Conservation (phyloP, 2,113 vertebrate genomes). For the Percina caprodes region DNA sequence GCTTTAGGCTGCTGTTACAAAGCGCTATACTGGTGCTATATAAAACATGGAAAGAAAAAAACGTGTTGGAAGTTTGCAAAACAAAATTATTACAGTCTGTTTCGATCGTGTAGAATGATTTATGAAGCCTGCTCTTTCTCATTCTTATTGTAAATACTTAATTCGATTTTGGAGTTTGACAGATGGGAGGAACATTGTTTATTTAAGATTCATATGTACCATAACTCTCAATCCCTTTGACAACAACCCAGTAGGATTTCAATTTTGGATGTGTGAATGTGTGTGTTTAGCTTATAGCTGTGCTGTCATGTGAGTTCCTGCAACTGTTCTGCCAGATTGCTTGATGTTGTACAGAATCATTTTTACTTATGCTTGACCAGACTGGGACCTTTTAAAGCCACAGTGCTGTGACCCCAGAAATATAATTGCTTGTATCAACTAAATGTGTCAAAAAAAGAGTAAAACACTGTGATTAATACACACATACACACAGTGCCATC, state of each 20-base stretch:
- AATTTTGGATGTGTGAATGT: slow-evolving; percentile 7
- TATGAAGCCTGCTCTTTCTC: slow-evolving; percentile 54
- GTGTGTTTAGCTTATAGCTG: slow-evolving; percentile 28
- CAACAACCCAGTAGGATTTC: slow-evolving; percentile 28
- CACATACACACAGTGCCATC: slow-evolving; percentile 2
- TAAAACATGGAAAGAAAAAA: slow-evolving; percentile 16
- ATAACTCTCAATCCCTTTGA: slow-evolving; percentile 42
- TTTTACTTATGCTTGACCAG: slow-evolving; percentile 44
- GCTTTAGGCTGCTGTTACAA: slow-evolving; percentile 20
- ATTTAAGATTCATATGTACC: slow-evolving; percentile 44
- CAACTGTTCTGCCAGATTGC: slow-evolving; percentile 24
- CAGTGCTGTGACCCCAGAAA: slow-evolving; percentile 14
- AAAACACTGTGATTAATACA: slow-evolving; percentile 30
- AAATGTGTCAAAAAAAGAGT: slow-evolving; percentile 1
- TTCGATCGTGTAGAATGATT: slow-evolving; percentile 51
- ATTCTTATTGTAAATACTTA: slow-evolving; percentile 62
- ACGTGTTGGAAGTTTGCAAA: not conserved
- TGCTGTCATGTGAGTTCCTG: slow-evolving; percentile 28
- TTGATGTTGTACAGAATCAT: slow-evolving; percentile 25
- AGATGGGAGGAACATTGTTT: slow-evolving; percentile 53
- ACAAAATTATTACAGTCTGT: slow-evolving; percentile 34
- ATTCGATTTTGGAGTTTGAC: slow-evolving; percentile 57
- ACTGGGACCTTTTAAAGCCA: slow-evolving; percentile 19
- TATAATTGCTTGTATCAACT: slow-evolving; percentile 6
- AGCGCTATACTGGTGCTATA: not conserved